Percentiles rank a stretch among this genome's conserved stretches.
Evolutionary conservation across 2,888 invertebrate species (phyloP).

Genomic region (Dynastes tityus): DNA sequence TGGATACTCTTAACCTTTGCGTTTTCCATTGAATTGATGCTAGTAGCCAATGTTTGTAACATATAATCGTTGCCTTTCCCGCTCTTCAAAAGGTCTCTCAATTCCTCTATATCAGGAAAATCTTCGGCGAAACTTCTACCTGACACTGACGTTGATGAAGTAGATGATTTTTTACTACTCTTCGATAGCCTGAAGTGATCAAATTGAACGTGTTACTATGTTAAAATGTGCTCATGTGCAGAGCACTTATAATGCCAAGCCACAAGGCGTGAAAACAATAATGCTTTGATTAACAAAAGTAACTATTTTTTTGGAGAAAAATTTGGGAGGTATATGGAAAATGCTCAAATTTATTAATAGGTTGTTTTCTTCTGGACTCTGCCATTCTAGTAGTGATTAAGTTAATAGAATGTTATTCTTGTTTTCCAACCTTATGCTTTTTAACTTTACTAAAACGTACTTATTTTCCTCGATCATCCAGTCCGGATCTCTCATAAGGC

Average conservation of each 20-base stretch:
- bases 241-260: background rate
- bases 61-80: constrained; percentile 81
- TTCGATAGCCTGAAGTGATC: constrained; percentile 67
- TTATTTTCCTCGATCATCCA: constrained; percentile 83
- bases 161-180: constrained; percentile 73
- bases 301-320: no score
- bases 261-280: no score
- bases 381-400: no score
- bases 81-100: constrained; percentile 80
- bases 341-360: no score
- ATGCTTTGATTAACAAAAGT: no score
- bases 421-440: no score
- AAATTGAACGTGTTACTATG: constrained; percentile 59
- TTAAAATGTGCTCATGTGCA: constrained; percentile 29
- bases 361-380: no score
- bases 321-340: no score
- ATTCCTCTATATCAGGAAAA: constrained; percentile 78
- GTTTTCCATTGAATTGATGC: constrained; percentile 71
- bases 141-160: constrained; percentile 72
- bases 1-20: constrained; percentile 71
- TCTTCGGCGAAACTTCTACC: constrained; percentile 71
- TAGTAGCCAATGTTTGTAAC: constrained; percentile 76
- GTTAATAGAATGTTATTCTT: no score
- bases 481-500: constrained; percentile 90
- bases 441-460: constrained; percentile 5